Evolutionary conservation across 1,140 invertebrate genomes (phyloP), one percentile per base, ranked within the genome.

Genomic region (Drosophila sulfurigaster): DNA sequence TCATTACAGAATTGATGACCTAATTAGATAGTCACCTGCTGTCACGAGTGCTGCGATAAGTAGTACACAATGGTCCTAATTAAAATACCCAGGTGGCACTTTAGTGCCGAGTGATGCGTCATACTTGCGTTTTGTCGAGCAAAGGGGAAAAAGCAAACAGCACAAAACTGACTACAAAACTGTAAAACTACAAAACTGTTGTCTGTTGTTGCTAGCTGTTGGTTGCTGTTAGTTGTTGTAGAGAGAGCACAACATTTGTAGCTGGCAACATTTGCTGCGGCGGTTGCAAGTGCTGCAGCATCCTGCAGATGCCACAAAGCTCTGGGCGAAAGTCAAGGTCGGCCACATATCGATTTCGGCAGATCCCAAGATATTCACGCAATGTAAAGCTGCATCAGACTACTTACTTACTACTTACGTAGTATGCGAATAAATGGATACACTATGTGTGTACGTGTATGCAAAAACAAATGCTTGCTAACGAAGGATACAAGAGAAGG

Each of bases 251-350:
- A 83, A 78, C 73, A 77, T 65, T 45, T 81, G 82, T 75, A 82
- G 58, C 35, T 51, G 43, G n/a, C 43, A 48, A 48, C 32, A 66
- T 35, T 30, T 79, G 76, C 67, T 20, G 43, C 81, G 85, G 80
- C 74, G 74, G 65, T 49, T 81, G 82, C 78, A 82, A 57, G 0
- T 38, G 35, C 32, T 56, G 43, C 46, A 51, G 51, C 38, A 65
- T 35, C 35, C 35, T 41, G 46, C 48, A 62, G 60, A 11, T 6
- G 64, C 66, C 74, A 65, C 71, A 88, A 58, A 65, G 68, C 60
- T 83, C 60, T 65, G 32, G 45, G 13, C 38, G 48, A 66, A 82
- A 58, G 77, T 83, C 83, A 87, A 87, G 83, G 83, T 73, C 77
- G 63, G 48, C 20, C 16, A 30, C 43, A 51, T 81, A 88, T 88